Evolutionary conservation across 30 jellyfish, hydroid and myxozoan genomes (phyloP).

Genomic region (Cassiopea xamachana): DNA sequence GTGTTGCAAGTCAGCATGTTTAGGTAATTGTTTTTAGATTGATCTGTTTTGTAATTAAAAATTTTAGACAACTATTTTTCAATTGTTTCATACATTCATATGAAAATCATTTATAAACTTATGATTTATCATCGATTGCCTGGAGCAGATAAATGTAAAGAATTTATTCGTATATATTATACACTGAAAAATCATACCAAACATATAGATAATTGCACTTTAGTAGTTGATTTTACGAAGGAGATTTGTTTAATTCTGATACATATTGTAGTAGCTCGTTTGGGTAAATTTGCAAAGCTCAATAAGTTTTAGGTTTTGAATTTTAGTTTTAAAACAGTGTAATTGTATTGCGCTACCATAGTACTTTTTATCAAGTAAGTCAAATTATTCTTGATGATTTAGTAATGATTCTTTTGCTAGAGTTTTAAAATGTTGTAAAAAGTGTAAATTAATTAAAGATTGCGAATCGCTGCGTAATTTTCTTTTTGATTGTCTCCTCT

Average conservation of each 20-base stretch:
- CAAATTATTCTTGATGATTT: too few relatives aligned
- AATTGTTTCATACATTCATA: neutral
- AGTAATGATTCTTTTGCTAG: too few relatives aligned
- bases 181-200: neutral
- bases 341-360: too few relatives aligned
- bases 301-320: too few relatives aligned
- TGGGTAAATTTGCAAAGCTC: too few relatives aligned
- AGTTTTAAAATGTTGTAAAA: too few relatives aligned
- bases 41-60: neutral
- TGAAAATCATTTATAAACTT: neutral
- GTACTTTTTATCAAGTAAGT: too few relatives aligned
- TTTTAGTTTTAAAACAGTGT: too few relatives aligned
- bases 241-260: neutral
- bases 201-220: neutral
- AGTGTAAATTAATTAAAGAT: too few relatives aligned
- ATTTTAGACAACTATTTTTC: neutral
- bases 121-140: constrained; percentile 12
- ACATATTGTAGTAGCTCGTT: neutral
- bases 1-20: neutral
- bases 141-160: constrained; percentile 25
- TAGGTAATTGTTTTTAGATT: neutral
- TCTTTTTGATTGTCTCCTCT: too few relatives aligned
- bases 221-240: neutral
- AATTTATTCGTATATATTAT: neutral
- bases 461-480: too few relatives aligned